phyloP scores from a whole-genome alignment of 2,888 invertebrate genomes.

The Stenchaetothrips biformis region DNA sequence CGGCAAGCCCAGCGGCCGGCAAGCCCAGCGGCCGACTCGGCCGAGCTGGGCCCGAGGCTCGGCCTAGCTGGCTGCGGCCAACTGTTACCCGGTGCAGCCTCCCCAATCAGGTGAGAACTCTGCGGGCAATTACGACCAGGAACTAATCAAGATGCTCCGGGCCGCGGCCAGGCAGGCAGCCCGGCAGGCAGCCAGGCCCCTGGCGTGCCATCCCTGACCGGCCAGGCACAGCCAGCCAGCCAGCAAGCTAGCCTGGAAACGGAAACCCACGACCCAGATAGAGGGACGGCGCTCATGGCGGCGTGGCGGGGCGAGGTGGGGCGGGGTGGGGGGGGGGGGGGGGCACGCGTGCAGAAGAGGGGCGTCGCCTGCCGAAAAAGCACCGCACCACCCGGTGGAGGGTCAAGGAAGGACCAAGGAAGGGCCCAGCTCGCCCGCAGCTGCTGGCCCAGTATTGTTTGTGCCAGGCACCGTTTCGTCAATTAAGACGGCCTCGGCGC shows the following conservation, averaged over 20 bases:
- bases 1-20: no score
- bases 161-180: conserved; percentile 39
- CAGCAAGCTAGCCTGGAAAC: conserved; percentile 13
- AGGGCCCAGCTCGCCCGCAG: not conserved
- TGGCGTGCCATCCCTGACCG: conserved; percentile 38
- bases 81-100: conserved; percentile 28
- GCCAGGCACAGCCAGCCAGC: conserved; percentile 27
- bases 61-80: conserved; percentile 36
- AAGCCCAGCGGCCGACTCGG: no score
- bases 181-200: conserved; percentile 38
- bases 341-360: not conserved
- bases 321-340: not conserved
- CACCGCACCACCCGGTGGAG: no score
- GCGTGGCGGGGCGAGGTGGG: not conserved
- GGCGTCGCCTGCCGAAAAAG: not conserved
- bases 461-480: conserved; percentile 20
- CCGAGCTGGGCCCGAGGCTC: conserved; percentile 27
- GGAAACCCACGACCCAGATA: conserved; percentile 21
- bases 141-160: conserved; percentile 30
- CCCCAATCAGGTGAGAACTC: not conserved
- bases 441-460: not conserved
- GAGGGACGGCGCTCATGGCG: not conserved
- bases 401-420: not conserved
- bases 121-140: not conserved
- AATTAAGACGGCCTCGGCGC: conserved; percentile 6